These are phyloP conservation scores for Aegotheles bennettii DNA, from an alignment of 2,113 vertebrate species.

Conservation along the genomic window DNA sequence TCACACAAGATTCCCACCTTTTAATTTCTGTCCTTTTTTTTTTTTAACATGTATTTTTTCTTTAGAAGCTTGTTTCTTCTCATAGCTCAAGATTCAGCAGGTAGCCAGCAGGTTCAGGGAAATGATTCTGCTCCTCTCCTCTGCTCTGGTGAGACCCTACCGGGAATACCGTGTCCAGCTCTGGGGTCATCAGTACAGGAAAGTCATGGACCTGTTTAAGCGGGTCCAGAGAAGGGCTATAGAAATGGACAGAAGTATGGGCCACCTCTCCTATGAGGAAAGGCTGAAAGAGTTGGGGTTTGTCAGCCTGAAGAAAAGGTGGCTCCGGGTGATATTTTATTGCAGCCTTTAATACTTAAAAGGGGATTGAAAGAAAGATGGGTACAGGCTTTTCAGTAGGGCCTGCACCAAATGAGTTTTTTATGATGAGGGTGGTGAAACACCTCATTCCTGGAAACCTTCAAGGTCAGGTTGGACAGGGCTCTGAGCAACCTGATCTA, in stretches of 20 bases:
- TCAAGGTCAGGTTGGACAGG: rapidly evolving
- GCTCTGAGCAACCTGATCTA: background rate
- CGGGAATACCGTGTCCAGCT: background rate
- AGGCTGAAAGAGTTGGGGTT: background rate
- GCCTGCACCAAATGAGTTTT: background rate
- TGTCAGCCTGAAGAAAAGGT: background rate
- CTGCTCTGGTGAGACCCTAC: background rate
- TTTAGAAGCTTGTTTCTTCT: background rate
- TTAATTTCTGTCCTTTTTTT: background rate
- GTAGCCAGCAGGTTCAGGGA: background rate
- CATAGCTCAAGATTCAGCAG: background rate
- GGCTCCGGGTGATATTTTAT: background rate
- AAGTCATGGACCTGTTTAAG: background rate
- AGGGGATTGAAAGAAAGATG: background rate
- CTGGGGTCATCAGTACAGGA: background rate
- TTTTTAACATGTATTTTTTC: background rate
- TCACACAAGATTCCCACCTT: background rate
- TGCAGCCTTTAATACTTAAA: background rate
- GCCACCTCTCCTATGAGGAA: background rate
- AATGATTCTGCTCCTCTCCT: background rate
- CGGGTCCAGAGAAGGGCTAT: background rate
- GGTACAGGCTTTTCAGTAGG: background rate
- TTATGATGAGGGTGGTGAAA: background rate
- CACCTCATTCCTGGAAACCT: background rate
- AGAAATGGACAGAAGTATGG: background rate